Evolutionary conservation across 2,888 invertebrate genomes (phyloP), one percentile per base, ranked within the genome.

Genomic region (Temnothorax unifasciatus): DNA sequence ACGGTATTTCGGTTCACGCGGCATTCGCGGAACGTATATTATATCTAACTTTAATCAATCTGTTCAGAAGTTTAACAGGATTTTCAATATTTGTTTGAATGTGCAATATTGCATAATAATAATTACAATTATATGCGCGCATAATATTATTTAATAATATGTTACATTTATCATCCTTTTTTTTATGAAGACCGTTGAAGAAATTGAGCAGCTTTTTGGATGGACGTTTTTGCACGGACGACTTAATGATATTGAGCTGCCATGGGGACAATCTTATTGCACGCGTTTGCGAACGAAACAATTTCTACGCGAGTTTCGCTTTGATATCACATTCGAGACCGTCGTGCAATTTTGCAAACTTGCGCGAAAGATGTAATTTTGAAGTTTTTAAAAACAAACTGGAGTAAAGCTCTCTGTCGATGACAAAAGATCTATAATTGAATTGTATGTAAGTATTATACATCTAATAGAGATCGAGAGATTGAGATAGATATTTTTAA

Each of bases 151-250:
- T 11, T 29, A 47, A 8, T 61, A 61, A 47, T 4, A 61, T 29
- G 44, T 74, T 29, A 29, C 15, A 15, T 74, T 59, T 34, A 15
- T 52, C 2, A 38, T 47, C 2, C 50, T 18, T 50, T 11, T 34
- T 69, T 18, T 18, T 18, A 50, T 3, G 21, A 38, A 13, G 3
- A 64, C 0, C 18, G 18, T 13, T n/a, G 11, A 38, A 71, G n/a
- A 63, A 71, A 54, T 73, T 13, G 13, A 54, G 25, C 11, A 47
- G 9, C 47, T 73, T 8, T 34, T 73, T 71, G 21, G 38, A 50
- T 29, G 68, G 50, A 69, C n/a, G 21, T 54, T 54, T 54, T 25
- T 57, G 8, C 11, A 57, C 9, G 2, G 11, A 57, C 6, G 18
- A 25, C 21, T 57, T 57, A 18, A 18, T 57, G 13, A 44, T 59